Evolutionary conservation across 2,113 vertebrate species (phyloP), one percentile per base, ranked within the genome.

Genomic region (Leiothrix lutea): DNA sequence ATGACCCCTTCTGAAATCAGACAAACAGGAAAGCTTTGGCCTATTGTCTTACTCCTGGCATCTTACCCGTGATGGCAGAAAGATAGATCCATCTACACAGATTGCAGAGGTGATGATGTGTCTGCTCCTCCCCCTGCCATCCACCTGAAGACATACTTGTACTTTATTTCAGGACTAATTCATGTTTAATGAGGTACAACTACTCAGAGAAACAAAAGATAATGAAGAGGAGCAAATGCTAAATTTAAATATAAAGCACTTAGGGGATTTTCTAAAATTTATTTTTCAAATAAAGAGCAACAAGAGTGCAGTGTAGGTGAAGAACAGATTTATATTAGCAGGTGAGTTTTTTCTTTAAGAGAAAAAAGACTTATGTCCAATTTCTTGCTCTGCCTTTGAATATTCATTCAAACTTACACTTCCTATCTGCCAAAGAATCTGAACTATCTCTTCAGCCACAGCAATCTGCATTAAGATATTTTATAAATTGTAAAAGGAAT

Each of bases 21-120:
- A 69, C 24, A 72, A 87, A 78, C 83, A 65, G 17, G 12, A 91
- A 75, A 71, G 16, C 23, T 58, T 11, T 78, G 42, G 24, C 25
- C 16, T 42, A 9, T 26, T 29, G 12, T 36, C 51, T 81, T 92
- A 73, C 70, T 31, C 36, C 50, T 45, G 23, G 48, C 20, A 77
- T 51, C 12, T 64, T 33, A 24, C 19, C 62, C 0, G 0, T 10
- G 8, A 60, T 38, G 56, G 47, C 12, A 48, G 19, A 48, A 80
- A 69, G 36, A 66, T 6, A 36, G 6, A 6, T 58, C 12, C 56
- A 50, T 9, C n/a, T n/a, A 75, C 21, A 73, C 26, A 82, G 42
- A 42, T 38, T 53, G 9, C 79, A 74, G 60, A 57, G 12, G 11
- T 44, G 36, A 40, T 29, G 14, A 40, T 1, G 2, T 17, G 36